These are phyloP conservation scores for Synergus umbraculus DNA, from an alignment of 2,888 invertebrate species.

Conservation along the genomic window DNA sequence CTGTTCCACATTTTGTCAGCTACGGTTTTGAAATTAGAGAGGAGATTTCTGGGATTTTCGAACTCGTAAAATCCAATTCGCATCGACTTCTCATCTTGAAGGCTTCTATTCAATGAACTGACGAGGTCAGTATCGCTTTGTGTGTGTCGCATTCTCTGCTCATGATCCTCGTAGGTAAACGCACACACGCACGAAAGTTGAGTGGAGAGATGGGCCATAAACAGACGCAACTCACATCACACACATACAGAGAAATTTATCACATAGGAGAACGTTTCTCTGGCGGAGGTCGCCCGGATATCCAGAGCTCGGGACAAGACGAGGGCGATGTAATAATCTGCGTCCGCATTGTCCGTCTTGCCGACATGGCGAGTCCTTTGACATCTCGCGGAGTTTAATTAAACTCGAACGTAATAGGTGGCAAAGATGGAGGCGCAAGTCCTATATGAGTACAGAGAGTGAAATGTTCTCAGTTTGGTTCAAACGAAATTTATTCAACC, in stretches of 20 bases:
- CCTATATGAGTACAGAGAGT: conserved; percentile 15
- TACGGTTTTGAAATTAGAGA: not conserved
- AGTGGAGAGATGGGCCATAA: conserved; percentile 2
- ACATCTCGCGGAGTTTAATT: conserved; percentile 76
- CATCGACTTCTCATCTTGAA: conserved; percentile 8
- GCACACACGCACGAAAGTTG: conserved; percentile 30
- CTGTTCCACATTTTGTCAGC: too few relatives aligned
- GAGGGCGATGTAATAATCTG: conserved; percentile 76
- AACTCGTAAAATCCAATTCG: not conserved
- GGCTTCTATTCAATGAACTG: conserved; percentile 37
- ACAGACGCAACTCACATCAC: conserved; percentile 41
- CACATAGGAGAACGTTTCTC: conserved; percentile 21
- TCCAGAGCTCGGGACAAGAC: conserved; percentile 58
- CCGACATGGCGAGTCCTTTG: conserved; percentile 73
- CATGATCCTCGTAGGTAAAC: conserved; percentile 13
- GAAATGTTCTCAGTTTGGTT: conserved; percentile 16
- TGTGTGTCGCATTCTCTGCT: conserved; percentile 16
- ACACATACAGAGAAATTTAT: conserved; percentile 41
- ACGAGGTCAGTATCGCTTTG: conserved; percentile 39
- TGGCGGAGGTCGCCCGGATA: conserved; percentile 45
- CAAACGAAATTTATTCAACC: conserved; percentile 11
- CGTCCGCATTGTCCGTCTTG: conserved; percentile 77
- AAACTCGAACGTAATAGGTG: conserved; percentile 72
- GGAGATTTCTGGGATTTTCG: not conserved
- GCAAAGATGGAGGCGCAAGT: conserved; percentile 50